Evolutionary conservation across 2,888 invertebrate species (phyloP).

Genomic region (Dynastes grantii): DNA sequence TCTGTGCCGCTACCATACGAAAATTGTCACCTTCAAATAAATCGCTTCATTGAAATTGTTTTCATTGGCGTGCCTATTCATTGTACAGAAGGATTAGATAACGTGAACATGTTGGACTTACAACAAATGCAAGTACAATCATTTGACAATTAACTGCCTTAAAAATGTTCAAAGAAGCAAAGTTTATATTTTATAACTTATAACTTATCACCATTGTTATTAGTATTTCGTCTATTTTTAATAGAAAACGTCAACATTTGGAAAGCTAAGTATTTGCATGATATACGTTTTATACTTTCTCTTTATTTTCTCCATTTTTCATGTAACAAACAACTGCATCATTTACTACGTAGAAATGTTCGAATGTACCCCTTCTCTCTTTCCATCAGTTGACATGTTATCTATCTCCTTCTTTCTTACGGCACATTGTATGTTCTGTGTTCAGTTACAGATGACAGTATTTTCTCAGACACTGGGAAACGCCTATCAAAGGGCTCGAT

Average conservation of each 20-base stretch:
- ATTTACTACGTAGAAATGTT: not conserved
- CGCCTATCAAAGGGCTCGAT: slow-evolving; percentile 70
- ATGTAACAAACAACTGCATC: slow-evolving; percentile 2
- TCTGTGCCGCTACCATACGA: too few relatives aligned
- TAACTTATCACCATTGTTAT: too few relatives aligned
- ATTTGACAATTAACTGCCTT: too few relatives aligned
- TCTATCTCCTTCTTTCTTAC: slow-evolving; percentile 36
- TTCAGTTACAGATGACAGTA: slow-evolving; percentile 71
- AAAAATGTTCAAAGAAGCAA: too few relatives aligned
- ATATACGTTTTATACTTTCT: not conserved
- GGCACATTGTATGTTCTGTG: slow-evolving; percentile 56
- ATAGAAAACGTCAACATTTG: not conserved
- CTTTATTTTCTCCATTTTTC: not conserved
- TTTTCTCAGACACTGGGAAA: slow-evolving; percentile 69
- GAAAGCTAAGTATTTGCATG: slow-evolving; percentile 11
- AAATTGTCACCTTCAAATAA: too few relatives aligned
- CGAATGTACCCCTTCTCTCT: not conserved
- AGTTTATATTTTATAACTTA: too few relatives aligned
- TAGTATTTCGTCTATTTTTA: not conserved
- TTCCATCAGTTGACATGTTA: slow-evolving; percentile 25
- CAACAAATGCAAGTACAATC: too few relatives aligned
- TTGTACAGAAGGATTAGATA: too few relatives aligned
- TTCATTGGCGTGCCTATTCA: too few relatives aligned
- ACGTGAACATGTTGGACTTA: too few relatives aligned
- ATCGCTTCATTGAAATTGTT: too few relatives aligned